phyloP scores from a whole-genome alignment of 2,113 vertebrate genomes.

The Semnornis frantzii region DNA sequence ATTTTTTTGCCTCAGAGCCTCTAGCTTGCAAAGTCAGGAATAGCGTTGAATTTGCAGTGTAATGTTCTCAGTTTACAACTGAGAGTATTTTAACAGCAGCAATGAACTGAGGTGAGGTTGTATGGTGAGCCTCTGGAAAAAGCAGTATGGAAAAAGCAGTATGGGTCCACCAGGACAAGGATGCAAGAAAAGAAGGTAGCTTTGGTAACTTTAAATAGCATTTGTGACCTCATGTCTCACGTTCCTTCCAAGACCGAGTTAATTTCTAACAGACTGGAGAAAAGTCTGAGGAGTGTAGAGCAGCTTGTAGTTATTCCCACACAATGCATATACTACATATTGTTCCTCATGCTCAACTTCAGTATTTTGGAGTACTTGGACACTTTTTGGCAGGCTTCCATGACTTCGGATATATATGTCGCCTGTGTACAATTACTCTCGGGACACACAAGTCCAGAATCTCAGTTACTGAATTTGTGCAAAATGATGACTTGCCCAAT shows the following conservation, averaged over 20 bases:
- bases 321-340: too few species aligned
- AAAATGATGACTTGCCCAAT: background rate
- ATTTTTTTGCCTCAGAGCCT: background rate
- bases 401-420: background rate
- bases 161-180: background rate
- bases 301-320: background rate
- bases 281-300: background rate
- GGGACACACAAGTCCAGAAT: background rate
- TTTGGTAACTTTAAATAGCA: background rate
- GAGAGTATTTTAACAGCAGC: background rate
- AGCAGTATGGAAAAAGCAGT: background rate
- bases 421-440: background rate
- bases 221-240: background rate
- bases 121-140: background rate
- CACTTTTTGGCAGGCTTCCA: background rate
- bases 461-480: background rate
- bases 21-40: background rate
- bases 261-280: background rate
- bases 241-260: background rate
- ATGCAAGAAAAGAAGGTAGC: background rate
- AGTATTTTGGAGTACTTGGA: background rate
- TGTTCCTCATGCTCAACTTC: background rate
- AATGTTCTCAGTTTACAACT: background rate
- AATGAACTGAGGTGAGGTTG: background rate
- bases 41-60: background rate